Evolutionary conservation across 2,113 vertebrate genomes (phyloP).

Genomic region (Trinectes maculatus): DNA sequence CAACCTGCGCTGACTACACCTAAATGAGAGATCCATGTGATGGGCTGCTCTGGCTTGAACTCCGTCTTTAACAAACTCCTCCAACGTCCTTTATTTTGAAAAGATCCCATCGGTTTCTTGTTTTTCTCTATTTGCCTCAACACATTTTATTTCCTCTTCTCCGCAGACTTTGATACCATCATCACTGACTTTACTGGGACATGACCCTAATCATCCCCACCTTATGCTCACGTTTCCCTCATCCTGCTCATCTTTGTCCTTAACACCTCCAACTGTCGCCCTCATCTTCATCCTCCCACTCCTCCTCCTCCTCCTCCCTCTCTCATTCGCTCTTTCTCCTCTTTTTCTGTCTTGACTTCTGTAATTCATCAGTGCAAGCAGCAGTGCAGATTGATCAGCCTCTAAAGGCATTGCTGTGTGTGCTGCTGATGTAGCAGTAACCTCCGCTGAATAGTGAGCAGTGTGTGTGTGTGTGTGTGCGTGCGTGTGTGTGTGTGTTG

Average conservation of each 20-base stretch:
- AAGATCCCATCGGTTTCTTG: not conserved
- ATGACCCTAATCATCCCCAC: not conserved
- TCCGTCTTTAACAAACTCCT: not conserved
- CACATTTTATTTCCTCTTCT: not conserved
- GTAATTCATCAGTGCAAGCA: constrained; percentile 88
- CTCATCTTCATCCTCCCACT: constrained; percentile 31
- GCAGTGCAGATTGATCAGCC: constrained; percentile 87
- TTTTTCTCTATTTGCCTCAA: not conserved
- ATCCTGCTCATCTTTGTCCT: not conserved
- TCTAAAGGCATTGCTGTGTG: constrained; percentile 80
- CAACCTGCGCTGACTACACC: constrained; percentile 22
- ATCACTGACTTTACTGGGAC: not conserved
- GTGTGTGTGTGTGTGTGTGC: constrained; percentile 58
- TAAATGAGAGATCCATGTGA: constrained; percentile 58
- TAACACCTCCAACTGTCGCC: constrained; percentile 15
- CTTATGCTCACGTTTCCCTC: not conserved
- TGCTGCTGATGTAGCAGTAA: constrained; percentile 85
- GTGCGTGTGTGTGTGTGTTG: constrained; percentile 58
- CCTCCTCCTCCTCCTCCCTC: not conserved
- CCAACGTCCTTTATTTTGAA: not conserved
- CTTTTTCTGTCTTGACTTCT: constrained; percentile 70
- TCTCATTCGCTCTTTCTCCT: constrained; percentile 5
- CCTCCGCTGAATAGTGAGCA: constrained; percentile 77
- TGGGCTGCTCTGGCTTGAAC: not conserved
- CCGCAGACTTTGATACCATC: not conserved